Conservation (phyloP, 2,888 invertebrate genomes). For the Onthophagus sagittarius region DNA sequence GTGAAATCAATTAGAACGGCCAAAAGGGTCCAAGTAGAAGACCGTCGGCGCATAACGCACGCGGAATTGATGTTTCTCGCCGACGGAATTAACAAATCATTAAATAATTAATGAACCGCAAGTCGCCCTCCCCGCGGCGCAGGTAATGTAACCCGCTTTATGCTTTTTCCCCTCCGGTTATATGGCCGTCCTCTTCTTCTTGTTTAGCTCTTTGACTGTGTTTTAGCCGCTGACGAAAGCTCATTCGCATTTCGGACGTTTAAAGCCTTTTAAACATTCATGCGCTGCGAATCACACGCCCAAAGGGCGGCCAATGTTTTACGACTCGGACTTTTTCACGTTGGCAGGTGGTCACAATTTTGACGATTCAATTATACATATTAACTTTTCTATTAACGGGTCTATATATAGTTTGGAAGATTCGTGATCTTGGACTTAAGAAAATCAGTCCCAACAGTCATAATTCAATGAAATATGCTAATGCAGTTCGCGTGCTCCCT, state of each 20-base stretch:
- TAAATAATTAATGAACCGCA: slow-evolving; percentile 23
- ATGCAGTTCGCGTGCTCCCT: neutral
- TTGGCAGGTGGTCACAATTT: neutral
- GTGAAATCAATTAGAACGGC: slow-evolving; percentile 25
- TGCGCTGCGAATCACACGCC: neutral
- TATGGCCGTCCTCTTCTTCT: neutral
- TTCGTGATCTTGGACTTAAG: neutral
- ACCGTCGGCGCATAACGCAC: neutral
- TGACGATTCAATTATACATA: neutral
- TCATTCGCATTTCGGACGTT: neutral
- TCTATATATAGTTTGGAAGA: neutral
- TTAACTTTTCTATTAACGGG: neutral
- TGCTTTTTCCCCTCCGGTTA: neutral
- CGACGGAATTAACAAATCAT: slow-evolving; percentile 27
- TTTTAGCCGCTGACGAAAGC: neutral
- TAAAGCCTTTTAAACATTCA: neutral
- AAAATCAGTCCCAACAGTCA: neutral
- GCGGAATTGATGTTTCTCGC: neutral
- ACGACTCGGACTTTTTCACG: neutral
- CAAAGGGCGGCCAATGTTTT: neutral
- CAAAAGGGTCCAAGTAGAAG: neutral
- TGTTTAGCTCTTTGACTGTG: neutral
- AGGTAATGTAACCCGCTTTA: neutral
- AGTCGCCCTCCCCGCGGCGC: slow-evolving; percentile 1
- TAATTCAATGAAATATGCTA: neutral